Percentiles rank a stretch among this genome's conserved stretches.
phyloP scores from a whole-genome alignment of 2,113 vertebrate species.

The Paedocypris sp. region DNA sequence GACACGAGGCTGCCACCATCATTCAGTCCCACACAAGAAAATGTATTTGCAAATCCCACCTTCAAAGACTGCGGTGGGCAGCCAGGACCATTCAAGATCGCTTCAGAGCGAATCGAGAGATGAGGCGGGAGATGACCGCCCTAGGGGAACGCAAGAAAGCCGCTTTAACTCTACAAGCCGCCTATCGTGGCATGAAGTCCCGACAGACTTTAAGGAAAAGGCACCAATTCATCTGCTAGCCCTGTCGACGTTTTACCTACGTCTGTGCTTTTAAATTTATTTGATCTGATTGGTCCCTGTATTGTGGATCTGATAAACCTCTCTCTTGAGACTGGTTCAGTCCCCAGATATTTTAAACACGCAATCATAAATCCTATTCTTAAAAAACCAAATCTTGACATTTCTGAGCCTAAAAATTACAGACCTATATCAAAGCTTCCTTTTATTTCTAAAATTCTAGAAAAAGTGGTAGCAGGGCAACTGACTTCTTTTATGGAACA shows the following conservation, averaged over 20 bases:
- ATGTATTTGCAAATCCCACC: constrained; percentile 47
- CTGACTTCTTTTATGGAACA: no score
- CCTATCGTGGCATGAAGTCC: constrained; percentile 59
- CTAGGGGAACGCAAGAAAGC: constrained; percentile 49
- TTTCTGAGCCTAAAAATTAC: no score
- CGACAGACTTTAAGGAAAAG: constrained; percentile 42
- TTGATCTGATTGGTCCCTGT: no score
- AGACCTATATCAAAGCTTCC: no score
- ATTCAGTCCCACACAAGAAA: constrained; percentile 74
- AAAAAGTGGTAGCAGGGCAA: no score
- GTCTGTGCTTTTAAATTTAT: neutral
- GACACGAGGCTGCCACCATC: constrained; percentile 49
- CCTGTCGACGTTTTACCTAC: neutral
- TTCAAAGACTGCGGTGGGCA: constrained; percentile 54
- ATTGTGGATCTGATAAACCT: no score
- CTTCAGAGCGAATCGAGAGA: constrained; percentile 59
- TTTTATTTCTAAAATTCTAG: no score
- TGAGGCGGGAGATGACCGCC: constrained; percentile 40
- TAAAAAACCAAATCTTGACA: no score
- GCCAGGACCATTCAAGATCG: constrained; percentile 56
- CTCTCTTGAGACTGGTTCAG: no score
- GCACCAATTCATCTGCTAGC: constrained; percentile 9
- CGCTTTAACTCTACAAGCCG: constrained; percentile 60
- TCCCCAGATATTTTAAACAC: no score
- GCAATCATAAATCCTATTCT: no score